Evolutionary conservation across 2,888 invertebrate species (phyloP).

Genomic region (Chaetogeoica ovagalla): DNA sequence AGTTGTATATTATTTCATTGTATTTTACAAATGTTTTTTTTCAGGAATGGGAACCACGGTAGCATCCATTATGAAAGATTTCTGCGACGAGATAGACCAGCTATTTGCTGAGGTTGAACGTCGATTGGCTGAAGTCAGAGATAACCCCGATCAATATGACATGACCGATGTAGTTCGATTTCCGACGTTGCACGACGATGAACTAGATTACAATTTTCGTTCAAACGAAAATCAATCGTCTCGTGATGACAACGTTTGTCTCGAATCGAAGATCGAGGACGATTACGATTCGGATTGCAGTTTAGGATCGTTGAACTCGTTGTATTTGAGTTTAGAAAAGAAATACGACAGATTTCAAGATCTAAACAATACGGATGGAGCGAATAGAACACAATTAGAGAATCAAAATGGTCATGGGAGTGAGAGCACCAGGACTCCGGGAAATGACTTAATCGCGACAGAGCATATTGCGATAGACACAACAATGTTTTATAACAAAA

Average conservation of each 20-base stretch:
- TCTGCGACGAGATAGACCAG: background rate
- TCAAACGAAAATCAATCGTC: background rate
- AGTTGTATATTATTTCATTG: no score
- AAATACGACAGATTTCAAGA: background rate
- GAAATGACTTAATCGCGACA: background rate
- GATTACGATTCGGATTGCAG: conserved; percentile 17
- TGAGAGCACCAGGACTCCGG: background rate
- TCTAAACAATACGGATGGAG: background rate
- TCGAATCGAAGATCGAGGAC: background rate
- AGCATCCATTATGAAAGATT: no score
- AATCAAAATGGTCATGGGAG: background rate
- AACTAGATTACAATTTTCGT: background rate
- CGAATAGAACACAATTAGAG: background rate
- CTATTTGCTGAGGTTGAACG: background rate
- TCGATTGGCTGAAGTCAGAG: background rate
- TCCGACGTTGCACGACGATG: background rate
- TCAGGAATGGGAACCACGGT: no score
- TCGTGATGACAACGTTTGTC: background rate
- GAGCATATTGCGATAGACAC: background rate
- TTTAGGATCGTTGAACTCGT: conserved; percentile 2
- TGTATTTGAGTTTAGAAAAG: background rate
- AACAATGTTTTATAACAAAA: background rate
- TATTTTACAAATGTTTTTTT: no score
- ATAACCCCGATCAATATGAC: background rate
- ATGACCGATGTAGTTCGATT: background rate